These are phyloP conservation scores for Drosophila pruinosa DNA, from an alignment of 1,140 invertebrate species.

Conservation along the genomic window DNA sequence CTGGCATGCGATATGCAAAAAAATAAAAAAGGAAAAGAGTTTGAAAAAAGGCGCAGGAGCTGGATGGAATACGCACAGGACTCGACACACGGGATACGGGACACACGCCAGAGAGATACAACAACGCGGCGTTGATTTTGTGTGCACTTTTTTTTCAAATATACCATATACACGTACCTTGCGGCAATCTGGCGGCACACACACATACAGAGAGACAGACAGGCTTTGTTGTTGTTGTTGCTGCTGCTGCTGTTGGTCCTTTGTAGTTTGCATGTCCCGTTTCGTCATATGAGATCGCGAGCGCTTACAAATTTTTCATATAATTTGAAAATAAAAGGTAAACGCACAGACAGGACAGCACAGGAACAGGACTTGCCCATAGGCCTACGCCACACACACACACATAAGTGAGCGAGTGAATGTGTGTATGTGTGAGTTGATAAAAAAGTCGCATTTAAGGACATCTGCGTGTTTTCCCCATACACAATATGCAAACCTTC, in stretches of 20 bases:
- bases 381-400: neutral
- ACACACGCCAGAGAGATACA: conserved; percentile 60
- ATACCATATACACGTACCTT: conserved; percentile 46
- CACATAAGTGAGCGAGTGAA: neutral
- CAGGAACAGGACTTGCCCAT: conserved; percentile 9
- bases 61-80: conserved; percentile 51
- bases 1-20: conserved; percentile 69
- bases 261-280: conserved; percentile 79
- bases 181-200: conserved; percentile 67
- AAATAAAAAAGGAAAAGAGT: conserved; percentile 26
- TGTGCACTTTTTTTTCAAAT: conserved; percentile 68
- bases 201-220: conserved; percentile 10
- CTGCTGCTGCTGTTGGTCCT: conserved; percentile 57
- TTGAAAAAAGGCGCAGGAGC: conserved; percentile 7
- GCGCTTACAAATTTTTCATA: conserved; percentile 76
- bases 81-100: conserved; percentile 27
- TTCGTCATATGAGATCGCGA: conserved; percentile 77
- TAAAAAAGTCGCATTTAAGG: conserved; percentile 44
- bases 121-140: conserved; percentile 65
- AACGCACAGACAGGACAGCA: conserved; percentile 11
- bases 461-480: conserved; percentile 9
- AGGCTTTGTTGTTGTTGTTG: conserved; percentile 30
- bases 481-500: conserved; percentile 5
- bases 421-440: conserved; percentile 10
- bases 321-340: conserved; percentile 63